phyloP scores from a whole-genome alignment of 2,888 invertebrate species.

The Drosophila greeni region DNA sequence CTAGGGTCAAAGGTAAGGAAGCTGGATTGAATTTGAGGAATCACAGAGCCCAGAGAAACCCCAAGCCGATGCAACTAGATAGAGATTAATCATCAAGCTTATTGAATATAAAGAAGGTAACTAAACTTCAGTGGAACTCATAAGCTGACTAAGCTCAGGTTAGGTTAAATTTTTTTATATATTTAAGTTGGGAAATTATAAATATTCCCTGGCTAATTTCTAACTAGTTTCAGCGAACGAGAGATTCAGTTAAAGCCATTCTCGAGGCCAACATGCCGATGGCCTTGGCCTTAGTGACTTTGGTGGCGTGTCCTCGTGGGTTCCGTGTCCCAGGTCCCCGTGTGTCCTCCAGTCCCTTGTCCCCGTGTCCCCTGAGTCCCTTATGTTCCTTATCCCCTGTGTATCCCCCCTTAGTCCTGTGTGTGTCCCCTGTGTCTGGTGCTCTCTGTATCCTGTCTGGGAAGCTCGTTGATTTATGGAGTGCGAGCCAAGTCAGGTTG shows the following conservation, averaged over 20 bases:
- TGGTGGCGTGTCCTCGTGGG: not conserved
- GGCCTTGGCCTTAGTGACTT: slow-evolving; percentile 43
- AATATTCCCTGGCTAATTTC: not conserved
- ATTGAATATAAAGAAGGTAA: slow-evolving; percentile 1
- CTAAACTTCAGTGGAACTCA: not conserved
- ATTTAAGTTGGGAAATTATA: not conserved
- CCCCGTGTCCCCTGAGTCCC: no score
- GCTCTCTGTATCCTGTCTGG: slow-evolving; percentile 19
- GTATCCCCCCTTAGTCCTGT: no score
- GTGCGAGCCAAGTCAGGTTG: slow-evolving; percentile 10
- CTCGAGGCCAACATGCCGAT: slow-evolving; percentile 9
- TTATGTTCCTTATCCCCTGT: no score
- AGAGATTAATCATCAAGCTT: slow-evolving; percentile 19
- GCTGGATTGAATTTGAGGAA: not conserved
- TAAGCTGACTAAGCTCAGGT: slow-evolving; percentile 2
- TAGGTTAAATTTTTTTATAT: not conserved
- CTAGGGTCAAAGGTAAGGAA: slow-evolving; percentile 10
- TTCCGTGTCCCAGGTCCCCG: not conserved
- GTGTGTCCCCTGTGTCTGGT: slow-evolving; percentile 1
- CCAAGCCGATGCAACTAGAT: slow-evolving; percentile 1
- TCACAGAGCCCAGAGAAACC: not conserved
- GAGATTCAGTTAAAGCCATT: not conserved
- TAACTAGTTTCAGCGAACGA: not conserved
- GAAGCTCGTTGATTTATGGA: slow-evolving; percentile 37
- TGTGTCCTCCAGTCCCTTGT: not conserved